Evolutionary conservation across 1,140 invertebrate genomes (phyloP), one percentile per base, ranked within the genome.

Genomic region (Acyrthosiphon pisum): DNA sequence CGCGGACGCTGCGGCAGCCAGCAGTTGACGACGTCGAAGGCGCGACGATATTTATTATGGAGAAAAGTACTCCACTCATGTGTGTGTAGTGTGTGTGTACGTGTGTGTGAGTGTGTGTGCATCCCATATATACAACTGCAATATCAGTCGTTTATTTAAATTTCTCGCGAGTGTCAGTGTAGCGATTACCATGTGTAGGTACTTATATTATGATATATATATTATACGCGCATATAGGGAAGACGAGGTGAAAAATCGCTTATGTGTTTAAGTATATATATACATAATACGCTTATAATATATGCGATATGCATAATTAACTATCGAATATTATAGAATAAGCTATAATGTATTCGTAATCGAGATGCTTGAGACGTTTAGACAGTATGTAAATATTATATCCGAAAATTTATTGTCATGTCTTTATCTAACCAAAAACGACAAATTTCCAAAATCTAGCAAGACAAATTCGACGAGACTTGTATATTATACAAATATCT

Each of bases 141-240:
- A 76, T 76, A 76, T 46, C 50, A 48, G 35, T 89, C 50, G 88
- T 89, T 56, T 89, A 89, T 89, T 53, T 53, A 89, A 89, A 56
- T 89, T 56, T 89, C 20, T 22, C 23, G 35, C 30, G 22, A 89
- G 22, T 41, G 88, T 89, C 35, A 76, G 22, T 22, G 35, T 30
- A 9, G 88, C 50, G 50, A 89, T 89, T 89, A 48, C n/a, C 30
- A 30, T 37, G 35, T 37, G n/a, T n/a, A n/a, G n/a, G n/a, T 23
- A 48, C 22, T 26, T 84, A 26, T 84, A 83, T 83, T 60, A 50
- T 50, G 1, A 50, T 50, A 18, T 14, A 50, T 50, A 30, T 30
- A 60, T 30, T 56, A 26, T 26, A 26, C 53, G 53, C 8, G 26
- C 0, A 68, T n/a, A 68, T 11, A 14, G 30, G 60, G 26, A 76